Evolutionary conservation across 1,140 invertebrate species (phyloP), one percentile per base, ranked within the genome.

Genomic region (Bilobella aurantiaca): DNA sequence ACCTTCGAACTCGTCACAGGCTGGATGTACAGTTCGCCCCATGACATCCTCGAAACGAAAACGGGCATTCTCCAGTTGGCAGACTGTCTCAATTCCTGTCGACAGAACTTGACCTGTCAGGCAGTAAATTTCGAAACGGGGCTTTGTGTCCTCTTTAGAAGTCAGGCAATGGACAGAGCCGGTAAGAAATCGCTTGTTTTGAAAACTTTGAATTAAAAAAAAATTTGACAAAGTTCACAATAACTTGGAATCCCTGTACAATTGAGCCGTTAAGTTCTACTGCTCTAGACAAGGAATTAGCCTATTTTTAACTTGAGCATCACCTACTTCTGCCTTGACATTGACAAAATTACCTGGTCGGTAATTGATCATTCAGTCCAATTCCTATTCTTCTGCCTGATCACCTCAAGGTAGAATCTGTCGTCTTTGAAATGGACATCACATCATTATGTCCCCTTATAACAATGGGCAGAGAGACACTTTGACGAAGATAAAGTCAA

Each of bases 121-220:
- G 72, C 79, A 27, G 75, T 81, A 67, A 82, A 82, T 71, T 82
- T 80, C 73, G 81, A 82, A 73, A 82, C 81, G 3, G 81, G 81
- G 1, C 74, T 82, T 0, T 82, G 81, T 64, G 79, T 82, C 1
- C 75, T 81, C 21, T 79, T 82, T 69, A 70, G 74, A 23, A 78
- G 76, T 34, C 76, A 75, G 60, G 78, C 78, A 21, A 68, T 73
- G 14, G 74, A 78, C 31, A 72, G 75, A 60, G 77, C 79, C 58
- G 77, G 76, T 78, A 69, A 68, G 18, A n/a, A n/a, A n/a, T n/a
- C n/a, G n/a, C n/a, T n/a, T n/a, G n/a, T n/a, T n/a, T n/a, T n/a
- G n/a, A n/a, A n/a, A n/a, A n/a, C n/a, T n/a, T n/a, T 42, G 34
- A 42, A 42, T 42, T 42, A 18, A 8, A n/a, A n/a, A n/a, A n/a